Evolutionary conservation across 2,113 vertebrate species (phyloP), one percentile per base, ranked within the genome.

Genomic region (Microcebus murinus): DNA sequence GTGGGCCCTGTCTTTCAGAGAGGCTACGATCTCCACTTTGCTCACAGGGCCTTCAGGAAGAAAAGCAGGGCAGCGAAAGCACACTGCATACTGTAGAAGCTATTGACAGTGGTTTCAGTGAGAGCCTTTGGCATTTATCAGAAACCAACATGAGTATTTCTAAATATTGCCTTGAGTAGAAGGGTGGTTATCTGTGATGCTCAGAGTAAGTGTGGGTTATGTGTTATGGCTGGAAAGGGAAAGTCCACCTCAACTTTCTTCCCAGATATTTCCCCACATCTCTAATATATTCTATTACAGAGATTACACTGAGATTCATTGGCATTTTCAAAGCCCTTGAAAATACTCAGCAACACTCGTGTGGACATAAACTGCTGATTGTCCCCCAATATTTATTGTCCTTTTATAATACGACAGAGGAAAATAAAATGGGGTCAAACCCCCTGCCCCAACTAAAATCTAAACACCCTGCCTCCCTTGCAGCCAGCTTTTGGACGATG

Each of bases 111-210:
- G 71, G 70, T 34, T 39, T 70, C 48, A 70, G 50, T 85, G 59
- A 92, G 10, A 52, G 31, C 4, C 21, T 83, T 85, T 42, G 34
- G 23, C n/a, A 68, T 71, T 80, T 61, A 63, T 73, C 25, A 90
- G 42, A 95, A 94, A 92, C 48, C 48, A 92, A 70, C 21, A 11
- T 29, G 74, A 27, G 1, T 77, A 87, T 91, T 95, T 96, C 48
- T 91, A 96, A 91, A 80, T 27, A 79, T 4, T 81, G 29, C 39
- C 68, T 83, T 79, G 17, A 70, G 92, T 84, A 50, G 61, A 65
- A 88, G 39, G 36, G 31, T 50, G 50, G 42, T 83, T 87, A 88
- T 23, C 34, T 63, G 57, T 36, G 42, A 57, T 74, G 17, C 14
- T 90, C 63, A 80, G 48, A 73, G 39, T 67, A 82, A 92, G 2